Base-by-base conservation (phyloP, 2,888 invertebrate species). In the Zele albiditarsus region DNA sequence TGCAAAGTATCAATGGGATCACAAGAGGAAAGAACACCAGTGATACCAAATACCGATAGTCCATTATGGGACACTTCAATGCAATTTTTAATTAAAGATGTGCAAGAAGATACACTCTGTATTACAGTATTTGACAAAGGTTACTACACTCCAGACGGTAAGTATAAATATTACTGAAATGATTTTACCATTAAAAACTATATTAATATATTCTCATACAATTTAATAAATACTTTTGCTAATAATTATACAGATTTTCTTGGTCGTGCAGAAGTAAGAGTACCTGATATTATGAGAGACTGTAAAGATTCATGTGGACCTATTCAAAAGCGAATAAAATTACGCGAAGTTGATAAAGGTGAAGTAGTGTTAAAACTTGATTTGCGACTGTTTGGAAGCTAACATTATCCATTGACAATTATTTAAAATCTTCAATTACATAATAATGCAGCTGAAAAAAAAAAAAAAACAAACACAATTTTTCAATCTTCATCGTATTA, bases 11-110 rank as follows among this genome's bases (percentile, higher is more conserved):
- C 92, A 76, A 91, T 95, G 90, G 94, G 94, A 6, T 92, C 92
- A 33, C 94, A 94, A 89, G 93, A 93, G 83, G 93, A 94, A 83
- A 91, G 92, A 82, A 95, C 95, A 0, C 91, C 91, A 49, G 90
- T 93, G 27, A 91, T 91, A 23, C 91, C 91, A 74, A 92, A 93
- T 28, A 90, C 91, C 42, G 87, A 90, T 73, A 89, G 88, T 78
- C 92, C 94, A 14, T 90, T 93, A 76, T 95, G 95, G 94, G 94
- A 95, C 86, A 91, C 92, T 71, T 93, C 93, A 66, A 95, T 95
- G 94, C 95, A 95, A 89, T 95, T 95, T 86, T 92, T 93, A 78
- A 91, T 95, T 66, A 92, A 93, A 83, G 93, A 94, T 86, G 86
- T 94, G 3, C 87, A 92, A 63, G 92, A 93, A 84, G 95, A 95